Percentiles rank a stretch among this genome's conserved stretches.
phyloP scores from a whole-genome alignment of 2,888 invertebrate species.

The Biston betularia region DNA sequence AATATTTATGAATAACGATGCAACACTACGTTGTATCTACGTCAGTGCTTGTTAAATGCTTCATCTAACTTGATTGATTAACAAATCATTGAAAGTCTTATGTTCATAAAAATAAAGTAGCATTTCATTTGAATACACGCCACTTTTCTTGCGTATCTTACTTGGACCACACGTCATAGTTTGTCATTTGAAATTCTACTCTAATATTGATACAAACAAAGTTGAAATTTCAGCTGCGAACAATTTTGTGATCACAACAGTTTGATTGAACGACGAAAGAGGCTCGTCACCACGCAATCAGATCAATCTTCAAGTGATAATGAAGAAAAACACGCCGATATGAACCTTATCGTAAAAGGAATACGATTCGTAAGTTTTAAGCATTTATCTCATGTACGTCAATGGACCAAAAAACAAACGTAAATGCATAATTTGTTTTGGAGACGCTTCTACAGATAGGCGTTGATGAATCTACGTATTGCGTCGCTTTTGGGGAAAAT shows the following conservation, averaged over 20 bases:
- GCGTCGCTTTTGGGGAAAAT: background rate
- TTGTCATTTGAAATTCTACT: background rate
- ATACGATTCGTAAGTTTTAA: background rate
- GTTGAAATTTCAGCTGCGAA: background rate
- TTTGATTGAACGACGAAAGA: constrained; percentile 12
- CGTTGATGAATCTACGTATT: constrained; percentile 11
- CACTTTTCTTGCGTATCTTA: background rate
- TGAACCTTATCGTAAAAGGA: background rate
- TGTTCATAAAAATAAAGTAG: background rate
- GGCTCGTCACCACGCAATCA: constrained; percentile 8
- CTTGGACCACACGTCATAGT: background rate
- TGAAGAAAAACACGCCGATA: background rate
- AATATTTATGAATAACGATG: background rate
- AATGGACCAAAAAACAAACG: constrained; percentile 7
- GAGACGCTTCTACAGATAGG: constrained; percentile 24
- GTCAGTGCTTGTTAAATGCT: background rate
- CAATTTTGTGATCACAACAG: background rate
- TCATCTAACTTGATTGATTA: background rate
- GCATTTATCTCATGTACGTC: constrained; percentile 9
- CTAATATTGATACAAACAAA: background rate
- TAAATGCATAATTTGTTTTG: constrained; percentile 11
- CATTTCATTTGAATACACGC: background rate
- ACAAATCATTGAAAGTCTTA: background rate
- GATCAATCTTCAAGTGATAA: constrained; percentile 8
- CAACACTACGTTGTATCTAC: background rate